A percentile compares a stretch with the other conserved stretches of the same genome.
These are phyloP conservation scores for Arrhopalites spinosus DNA, from an alignment of 2,888 invertebrate species.

Conservation along the genomic window DNA sequence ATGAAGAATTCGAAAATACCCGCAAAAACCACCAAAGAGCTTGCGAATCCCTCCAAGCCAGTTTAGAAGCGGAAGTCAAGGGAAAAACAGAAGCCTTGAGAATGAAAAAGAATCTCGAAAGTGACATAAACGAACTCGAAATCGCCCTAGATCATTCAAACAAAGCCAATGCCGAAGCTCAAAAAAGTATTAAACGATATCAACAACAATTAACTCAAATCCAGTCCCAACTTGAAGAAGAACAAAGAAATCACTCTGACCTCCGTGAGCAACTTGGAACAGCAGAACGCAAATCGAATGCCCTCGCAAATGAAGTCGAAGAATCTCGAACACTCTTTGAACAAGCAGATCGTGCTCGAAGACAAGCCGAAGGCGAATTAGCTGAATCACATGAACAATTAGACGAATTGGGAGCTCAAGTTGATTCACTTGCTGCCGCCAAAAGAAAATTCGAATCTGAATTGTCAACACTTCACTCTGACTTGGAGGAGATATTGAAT, in stretches of 20 bases:
- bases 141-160: conserved; percentile 99
- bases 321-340: conserved; percentile 96
- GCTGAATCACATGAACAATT: conserved; percentile 98
- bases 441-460: conserved; percentile 99
- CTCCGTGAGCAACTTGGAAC: conserved; percentile 96
- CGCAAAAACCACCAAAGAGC: conserved; percentile 98
- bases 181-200: conserved; percentile 99
- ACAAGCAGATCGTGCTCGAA: too few relatives aligned
- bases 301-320: conserved; percentile 96
- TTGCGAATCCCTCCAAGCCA: conserved; percentile 99
- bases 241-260: conserved; percentile 96
- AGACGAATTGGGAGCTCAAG: conserved; percentile 94
- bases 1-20: conserved; percentile 69
- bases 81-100: conserved; percentile 99
- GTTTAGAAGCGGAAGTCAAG: conserved; percentile 98
- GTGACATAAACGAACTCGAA: conserved; percentile 99
- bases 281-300: conserved; percentile 95
- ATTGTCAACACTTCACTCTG: conserved; percentile 96
- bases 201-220: conserved; percentile 97
- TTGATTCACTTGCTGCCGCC: conserved; percentile 90
- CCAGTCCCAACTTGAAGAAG: conserved; percentile 94
- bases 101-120: conserved; percentile 99
- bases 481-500: conserved; percentile 97
- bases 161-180: too few relatives aligned
- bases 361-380: conserved; percentile 96